A percentile compares a stretch with the other conserved stretches of the same genome.
Conservation (phyloP, 92 coral and sea anemone genomes). For the Phenganax subtilis region DNA sequence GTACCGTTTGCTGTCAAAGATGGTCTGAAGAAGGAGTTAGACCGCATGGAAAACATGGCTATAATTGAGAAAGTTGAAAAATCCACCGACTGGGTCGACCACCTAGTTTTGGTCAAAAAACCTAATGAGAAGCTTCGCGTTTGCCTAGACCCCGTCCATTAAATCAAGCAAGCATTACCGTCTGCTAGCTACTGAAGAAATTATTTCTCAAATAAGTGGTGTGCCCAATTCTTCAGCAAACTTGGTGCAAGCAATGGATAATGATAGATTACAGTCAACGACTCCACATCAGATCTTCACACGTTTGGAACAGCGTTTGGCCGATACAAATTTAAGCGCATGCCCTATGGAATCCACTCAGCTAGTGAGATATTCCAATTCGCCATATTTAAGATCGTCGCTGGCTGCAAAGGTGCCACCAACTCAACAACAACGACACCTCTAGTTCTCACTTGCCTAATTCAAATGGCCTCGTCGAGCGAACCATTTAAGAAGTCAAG, state of each 20-base stretch:
- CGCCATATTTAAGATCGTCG: not conserved
- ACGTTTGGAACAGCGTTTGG: conserved; percentile 23
- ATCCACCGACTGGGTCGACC: not conserved
- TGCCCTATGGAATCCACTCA: conserved; percentile 41
- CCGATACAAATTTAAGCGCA: conserved; percentile 36
- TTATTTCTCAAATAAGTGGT: conserved; percentile 6
- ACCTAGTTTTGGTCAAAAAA: not conserved
- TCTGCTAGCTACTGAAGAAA: conserved; percentile 22
- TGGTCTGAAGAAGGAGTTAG: conserved; percentile 8
- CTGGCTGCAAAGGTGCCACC: conserved; percentile 36
- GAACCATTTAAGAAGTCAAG: conserved; percentile 14
- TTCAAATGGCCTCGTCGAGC: conserved; percentile 16
- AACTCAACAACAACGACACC: not conserved
- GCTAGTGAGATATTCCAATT: conserved; percentile 32
- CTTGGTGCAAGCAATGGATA: conserved; percentile 29
- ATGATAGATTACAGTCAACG: not conserved
- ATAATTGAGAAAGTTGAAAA: conserved; percentile 12
- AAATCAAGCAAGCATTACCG: conserved; percentile 9
- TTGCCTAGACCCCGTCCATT: conserved; percentile 6
- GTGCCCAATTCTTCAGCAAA: conserved; percentile 29
- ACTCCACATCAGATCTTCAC: conserved; percentile 8
- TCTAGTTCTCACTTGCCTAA: conserved; percentile 21
- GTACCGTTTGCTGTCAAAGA: conserved; percentile 14
- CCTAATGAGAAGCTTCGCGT: conserved; percentile 10
- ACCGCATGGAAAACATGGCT: conserved; percentile 4